These are phyloP conservation scores for Apodemus agrarius DNA, from an alignment of 2,797 vertebrate species.

Conservation along the genomic window DNA sequence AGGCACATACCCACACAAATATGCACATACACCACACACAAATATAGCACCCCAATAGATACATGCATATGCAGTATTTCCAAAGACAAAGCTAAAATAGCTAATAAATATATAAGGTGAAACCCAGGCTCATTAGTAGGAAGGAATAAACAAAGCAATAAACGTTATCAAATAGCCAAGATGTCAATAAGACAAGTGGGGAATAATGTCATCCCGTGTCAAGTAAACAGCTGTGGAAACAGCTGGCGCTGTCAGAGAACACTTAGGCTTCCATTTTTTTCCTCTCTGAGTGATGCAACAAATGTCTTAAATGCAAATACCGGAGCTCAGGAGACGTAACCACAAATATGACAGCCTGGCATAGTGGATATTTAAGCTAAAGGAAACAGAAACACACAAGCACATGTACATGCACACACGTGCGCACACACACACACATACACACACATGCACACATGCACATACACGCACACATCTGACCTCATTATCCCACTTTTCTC, in stretches of 20 bases:
- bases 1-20: background rate
- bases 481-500: background rate
- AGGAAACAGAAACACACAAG: background rate
- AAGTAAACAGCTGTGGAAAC: background rate
- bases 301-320: background rate
- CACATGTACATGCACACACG: background rate
- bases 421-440: no score
- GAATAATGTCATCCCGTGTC: background rate
- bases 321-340: background rate
- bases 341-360: background rate
- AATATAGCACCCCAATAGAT: background rate
- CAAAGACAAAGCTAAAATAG: background rate
- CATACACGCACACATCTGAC: background rate
- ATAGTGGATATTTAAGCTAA: background rate
- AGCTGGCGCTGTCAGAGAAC: background rate
- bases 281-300: background rate
- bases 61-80: background rate
- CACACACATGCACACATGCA: no score
- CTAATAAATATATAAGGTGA: background rate
- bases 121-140: background rate
- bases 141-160: conserved; percentile 21
- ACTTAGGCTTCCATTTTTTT: background rate
- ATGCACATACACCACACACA: background rate
- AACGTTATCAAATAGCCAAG: conserved; percentile 1
- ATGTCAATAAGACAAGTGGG: background rate